A percentile compares a stretch with the other conserved stretches of the same genome.
Evolutionary conservation across 92 coral and sea anemone genomes (phyloP).

Genomic region (Paragorgia papillata): DNA sequence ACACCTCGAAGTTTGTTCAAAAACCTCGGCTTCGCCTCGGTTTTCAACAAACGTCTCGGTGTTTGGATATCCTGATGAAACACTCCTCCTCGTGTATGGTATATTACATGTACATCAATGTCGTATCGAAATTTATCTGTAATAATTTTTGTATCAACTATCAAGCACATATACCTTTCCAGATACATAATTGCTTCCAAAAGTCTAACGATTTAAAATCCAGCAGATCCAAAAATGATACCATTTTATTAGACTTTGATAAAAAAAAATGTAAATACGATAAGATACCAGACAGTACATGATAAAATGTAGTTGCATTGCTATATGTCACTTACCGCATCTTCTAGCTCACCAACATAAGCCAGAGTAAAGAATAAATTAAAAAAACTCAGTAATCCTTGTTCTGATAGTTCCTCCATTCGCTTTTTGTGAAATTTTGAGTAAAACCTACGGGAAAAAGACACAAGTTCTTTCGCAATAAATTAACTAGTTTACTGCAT

Average conservation of each 20-base stretch:
- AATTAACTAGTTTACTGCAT: no score
- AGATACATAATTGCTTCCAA: conserved; percentile 59
- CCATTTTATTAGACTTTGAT: conserved; percentile 88
- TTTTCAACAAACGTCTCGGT: no score
- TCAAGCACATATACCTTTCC: conserved; percentile 93
- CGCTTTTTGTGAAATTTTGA: conserved; percentile 96
- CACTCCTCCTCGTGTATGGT: no score
- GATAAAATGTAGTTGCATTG: background rate
- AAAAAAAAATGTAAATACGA: conserved; percentile 1
- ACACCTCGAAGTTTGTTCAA: no score
- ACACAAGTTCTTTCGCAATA: background rate
- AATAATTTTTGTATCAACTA: no score
- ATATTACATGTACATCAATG: no score
- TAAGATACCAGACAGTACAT: background rate
- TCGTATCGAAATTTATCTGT: no score
- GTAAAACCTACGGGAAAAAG: conserved; percentile 66
- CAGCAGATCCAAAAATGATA: conserved; percentile 85
- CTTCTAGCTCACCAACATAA: conserved; percentile 91
- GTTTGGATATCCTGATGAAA: no score
- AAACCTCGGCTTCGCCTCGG: no score
- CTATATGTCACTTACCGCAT: conserved; percentile 76
- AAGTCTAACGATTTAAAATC: conserved; percentile 69
- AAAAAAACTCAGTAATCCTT: conserved; percentile 79
- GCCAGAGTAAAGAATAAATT: conserved; percentile 87
- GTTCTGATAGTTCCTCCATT: conserved; percentile 87